Evolutionary conservation across 2,797 vertebrate species (phyloP).

Genomic region (Myoxocephalus aenaeus): DNA sequence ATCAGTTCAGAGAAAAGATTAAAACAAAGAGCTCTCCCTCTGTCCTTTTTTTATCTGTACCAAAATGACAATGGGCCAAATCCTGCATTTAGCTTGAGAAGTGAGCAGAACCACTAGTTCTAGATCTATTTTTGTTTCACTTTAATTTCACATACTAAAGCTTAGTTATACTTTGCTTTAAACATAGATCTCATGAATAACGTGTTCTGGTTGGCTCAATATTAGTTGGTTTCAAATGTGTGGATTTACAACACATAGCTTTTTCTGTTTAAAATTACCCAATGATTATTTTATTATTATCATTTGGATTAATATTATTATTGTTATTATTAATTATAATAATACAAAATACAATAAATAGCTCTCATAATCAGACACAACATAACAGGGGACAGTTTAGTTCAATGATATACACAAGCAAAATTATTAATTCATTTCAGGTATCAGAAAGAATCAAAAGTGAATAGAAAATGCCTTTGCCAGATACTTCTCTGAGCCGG

Average conservation of each 20-base stretch:
- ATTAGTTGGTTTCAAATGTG: not conserved
- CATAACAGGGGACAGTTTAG: not conserved
- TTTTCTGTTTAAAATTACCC: not conserved
- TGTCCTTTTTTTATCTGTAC: conserved; percentile 28
- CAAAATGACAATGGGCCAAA: conserved; percentile 10
- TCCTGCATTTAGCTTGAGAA: not conserved
- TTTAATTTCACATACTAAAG: not conserved
- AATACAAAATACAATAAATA: not conserved
- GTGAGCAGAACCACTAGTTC: not conserved
- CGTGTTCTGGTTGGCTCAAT: not conserved
- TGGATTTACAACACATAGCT: not conserved
- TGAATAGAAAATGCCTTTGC: not conserved
- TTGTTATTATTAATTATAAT: not conserved
- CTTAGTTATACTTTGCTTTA: not conserved
- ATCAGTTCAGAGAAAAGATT: conserved; percentile 38
- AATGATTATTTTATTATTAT: not conserved
- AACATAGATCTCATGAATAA: not conserved
- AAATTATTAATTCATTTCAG: not conserved
- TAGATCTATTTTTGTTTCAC: not conserved
- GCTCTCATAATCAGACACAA: too few species aligned
- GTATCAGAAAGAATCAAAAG: not conserved
- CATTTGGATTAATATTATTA: not conserved
- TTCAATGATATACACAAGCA: too few species aligned
- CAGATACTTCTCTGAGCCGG: not conserved
- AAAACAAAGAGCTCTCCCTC: conserved; percentile 37